Conservation (phyloP, 2,888 invertebrate species). For the Tortrix viridana region DNA sequence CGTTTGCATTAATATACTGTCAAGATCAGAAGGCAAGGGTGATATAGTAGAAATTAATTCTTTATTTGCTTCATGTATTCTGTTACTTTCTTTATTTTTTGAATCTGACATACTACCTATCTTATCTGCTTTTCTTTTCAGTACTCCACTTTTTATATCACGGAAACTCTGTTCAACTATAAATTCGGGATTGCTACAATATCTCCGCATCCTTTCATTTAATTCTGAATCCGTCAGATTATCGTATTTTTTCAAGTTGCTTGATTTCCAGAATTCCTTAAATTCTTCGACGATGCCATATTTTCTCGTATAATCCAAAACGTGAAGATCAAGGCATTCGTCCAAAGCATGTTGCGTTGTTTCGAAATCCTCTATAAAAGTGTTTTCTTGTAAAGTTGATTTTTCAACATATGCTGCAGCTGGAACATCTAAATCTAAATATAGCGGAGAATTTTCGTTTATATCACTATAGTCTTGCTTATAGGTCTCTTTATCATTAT, state of each 20-base stretch:
- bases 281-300: slow-evolving; percentile 35
- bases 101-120: background rate
- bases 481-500: slow-evolving; percentile 7
- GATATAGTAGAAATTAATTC: background rate
- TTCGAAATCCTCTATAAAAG: slow-evolving; percentile 39
- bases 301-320: slow-evolving; percentile 46
- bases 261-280: slow-evolving; percentile 39
- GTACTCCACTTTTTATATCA: slow-evolving; percentile 43
- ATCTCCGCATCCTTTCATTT: slow-evolving; percentile 45
- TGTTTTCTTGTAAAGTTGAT: slow-evolving; percentile 11
- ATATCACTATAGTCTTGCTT: background rate
- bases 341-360: slow-evolving; percentile 39
- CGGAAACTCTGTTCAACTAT: slow-evolving; percentile 47
- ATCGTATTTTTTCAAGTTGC: slow-evolving; percentile 39
- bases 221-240: slow-evolving; percentile 43
- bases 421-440: slow-evolving; percentile 27
- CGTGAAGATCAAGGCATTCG: slow-evolving; percentile 51
- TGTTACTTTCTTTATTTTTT: background rate
- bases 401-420: background rate
- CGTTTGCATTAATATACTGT: background rate
- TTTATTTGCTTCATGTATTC: background rate
- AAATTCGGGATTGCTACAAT: slow-evolving; percentile 44
- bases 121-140: slow-evolving; percentile 8
- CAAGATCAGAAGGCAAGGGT: background rate
- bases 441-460: slow-evolving; percentile 4